Base-by-base conservation (phyloP, 2,113 vertebrate genomes). In the Phaethon lepturus region DNA sequence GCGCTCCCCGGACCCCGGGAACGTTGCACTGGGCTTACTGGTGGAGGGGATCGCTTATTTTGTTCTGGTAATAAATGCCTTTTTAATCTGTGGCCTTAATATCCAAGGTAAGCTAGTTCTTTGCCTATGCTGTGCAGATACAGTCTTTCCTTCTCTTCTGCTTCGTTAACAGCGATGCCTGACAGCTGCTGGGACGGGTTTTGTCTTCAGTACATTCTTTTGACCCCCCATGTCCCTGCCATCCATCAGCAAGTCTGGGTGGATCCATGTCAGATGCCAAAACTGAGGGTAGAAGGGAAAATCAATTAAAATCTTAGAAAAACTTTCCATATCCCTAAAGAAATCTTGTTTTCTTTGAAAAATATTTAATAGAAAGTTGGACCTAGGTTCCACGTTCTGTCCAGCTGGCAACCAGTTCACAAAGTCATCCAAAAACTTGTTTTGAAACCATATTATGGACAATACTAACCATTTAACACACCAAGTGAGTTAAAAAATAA, bases 331-430 rank as follows among this genome's bases (percentile, higher is more conserved):
- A 4, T 56, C 62, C 5, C 3, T 60, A 20, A 56, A 76, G 69
- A 72, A 67, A 85, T 35, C 29, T 56, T 56, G 2, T 78, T 96
- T 93, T 89, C 68, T 56, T 89, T 71, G 45, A 81, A 87, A 86
- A 80, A 42, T 13, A 2, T 28, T 66, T 66, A 28, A 56, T 52
- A 68, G 78, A 88, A 82, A 69, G 55, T 62, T 91, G 59, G 91
- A 83, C 55, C 50, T 69, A 2, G 0, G 53, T 15, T 67, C 35
- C 26, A 1, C 0, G 0, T 25, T 79, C 53, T 35, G 22, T 72
- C 85, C 78, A 92, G 90, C 92, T 96, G 96, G 96, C 83, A 93
- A 56, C 35, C 38, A 9, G 63, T 28, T 62, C 59, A 28, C 40
- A 60, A 28, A 92, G 62, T 9, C 82, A 68, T 52, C 78, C 78